A percentile compares a stretch with the other conserved stretches of the same genome.
These are phyloP conservation scores for Nycteola revayana DNA, from an alignment of 2,888 invertebrate genomes.

Conservation along the genomic window DNA sequence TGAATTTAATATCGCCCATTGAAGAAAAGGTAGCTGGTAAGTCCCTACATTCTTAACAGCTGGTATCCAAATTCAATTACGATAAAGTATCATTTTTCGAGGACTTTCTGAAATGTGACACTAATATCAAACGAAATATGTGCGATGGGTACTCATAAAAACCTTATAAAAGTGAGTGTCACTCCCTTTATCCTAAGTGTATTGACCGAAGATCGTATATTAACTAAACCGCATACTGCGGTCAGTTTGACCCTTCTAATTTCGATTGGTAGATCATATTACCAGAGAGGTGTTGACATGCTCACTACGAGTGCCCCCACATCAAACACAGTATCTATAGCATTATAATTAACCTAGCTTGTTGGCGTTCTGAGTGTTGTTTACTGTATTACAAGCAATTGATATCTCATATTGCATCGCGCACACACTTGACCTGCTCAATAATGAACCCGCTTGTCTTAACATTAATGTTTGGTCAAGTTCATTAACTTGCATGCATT, in stretches of 20 bases:
- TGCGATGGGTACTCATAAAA: slow-evolving; percentile 27
- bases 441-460: slow-evolving; percentile 26
- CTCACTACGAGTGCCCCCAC: slow-evolving; percentile 49
- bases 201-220: slow-evolving; percentile 34
- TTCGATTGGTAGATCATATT: slow-evolving; percentile 64
- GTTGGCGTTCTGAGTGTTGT: slow-evolving; percentile 38
- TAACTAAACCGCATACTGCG: slow-evolving; percentile 59
- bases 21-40: too few relatives aligned
- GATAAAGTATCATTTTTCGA: slow-evolving; percentile 27
- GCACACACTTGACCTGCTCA: slow-evolving; percentile 33
- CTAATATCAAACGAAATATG: slow-evolving; percentile 28
- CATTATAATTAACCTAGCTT: slow-evolving; percentile 58
- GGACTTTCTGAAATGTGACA: slow-evolving; percentile 28
- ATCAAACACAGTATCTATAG: slow-evolving; percentile 58
- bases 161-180: slow-evolving; percentile 19
- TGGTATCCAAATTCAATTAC: slow-evolving; percentile 19
- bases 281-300: slow-evolving; percentile 65
- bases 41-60: too few relatives aligned
- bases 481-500: slow-evolving; percentile 48
- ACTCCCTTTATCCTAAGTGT: slow-evolving; percentile 18
- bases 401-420: slow-evolving; percentile 31
- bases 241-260: slow-evolving; percentile 60
- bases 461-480: slow-evolving; percentile 20
- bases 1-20: too few relatives aligned
- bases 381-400: slow-evolving; percentile 43